phyloP scores from a whole-genome alignment of 2,888 invertebrate species.

The Mallateleia sp. region DNA sequence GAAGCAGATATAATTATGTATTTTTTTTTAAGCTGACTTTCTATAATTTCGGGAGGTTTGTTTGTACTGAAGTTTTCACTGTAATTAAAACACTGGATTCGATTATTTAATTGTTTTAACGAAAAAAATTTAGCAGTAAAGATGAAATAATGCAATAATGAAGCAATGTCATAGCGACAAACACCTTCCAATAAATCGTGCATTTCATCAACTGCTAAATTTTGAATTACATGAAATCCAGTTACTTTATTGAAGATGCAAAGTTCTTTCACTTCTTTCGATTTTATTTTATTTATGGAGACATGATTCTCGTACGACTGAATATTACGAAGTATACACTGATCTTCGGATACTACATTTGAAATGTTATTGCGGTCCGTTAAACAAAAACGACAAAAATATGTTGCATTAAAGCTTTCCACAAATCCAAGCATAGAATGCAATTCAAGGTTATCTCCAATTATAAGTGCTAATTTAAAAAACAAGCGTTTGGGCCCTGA shows the following conservation, averaged over 20 bases:
- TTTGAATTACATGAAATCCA: neutral
- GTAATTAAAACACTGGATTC: constrained; percentile 51
- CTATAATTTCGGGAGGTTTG: constrained; percentile 39
- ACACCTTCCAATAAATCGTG: constrained; percentile 54
- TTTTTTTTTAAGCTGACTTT: constrained; percentile 27
- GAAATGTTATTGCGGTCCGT: constrained; percentile 3
- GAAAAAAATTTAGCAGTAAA: constrained; percentile 17
- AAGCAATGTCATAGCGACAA: constrained; percentile 68
- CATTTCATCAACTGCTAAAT: neutral
- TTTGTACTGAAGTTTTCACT: constrained; percentile 37
- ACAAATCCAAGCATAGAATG: constrained; percentile 7
- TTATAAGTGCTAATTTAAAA: constrained; percentile 20
- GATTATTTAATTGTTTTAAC: constrained; percentile 23
- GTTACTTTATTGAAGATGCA: neutral
- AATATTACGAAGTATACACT: neutral
- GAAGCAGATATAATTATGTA: constrained; percentile 54
- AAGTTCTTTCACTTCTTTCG: neutral
- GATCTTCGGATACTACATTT: neutral
- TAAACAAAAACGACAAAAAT: constrained; percentile 15
- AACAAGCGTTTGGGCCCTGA: constrained; percentile 1
- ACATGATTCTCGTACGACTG: neutral
- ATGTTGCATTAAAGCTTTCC: neutral
- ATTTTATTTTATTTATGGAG: neutral
- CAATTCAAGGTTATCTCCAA: constrained; percentile 10
- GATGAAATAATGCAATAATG: constrained; percentile 47